Base-by-base conservation (phyloP, 2,113 vertebrate genomes). In the Geococcyx californianus region DNA sequence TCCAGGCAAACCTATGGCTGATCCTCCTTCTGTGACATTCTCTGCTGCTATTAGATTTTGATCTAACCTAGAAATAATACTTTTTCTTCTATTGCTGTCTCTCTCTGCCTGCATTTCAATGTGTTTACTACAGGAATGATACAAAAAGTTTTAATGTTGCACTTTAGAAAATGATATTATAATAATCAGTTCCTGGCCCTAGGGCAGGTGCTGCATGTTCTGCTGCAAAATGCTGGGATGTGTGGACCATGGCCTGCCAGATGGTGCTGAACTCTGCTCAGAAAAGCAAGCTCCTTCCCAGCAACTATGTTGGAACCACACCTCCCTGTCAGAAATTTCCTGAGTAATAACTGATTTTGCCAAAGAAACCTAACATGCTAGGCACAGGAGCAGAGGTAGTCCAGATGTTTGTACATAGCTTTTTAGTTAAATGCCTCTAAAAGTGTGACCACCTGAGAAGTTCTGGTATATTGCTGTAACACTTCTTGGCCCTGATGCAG, bases 251-350 rank as follows among this genome's bases (percentile, higher is more conserved):
- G 4, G 31, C 56, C 29, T 55, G 24, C 12, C 66, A 85, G 60
- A 64, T 1, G 2, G 21, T 0, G 1, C 10, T 36, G 36, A 38
- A 1, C 0, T n/a, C 31, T 15, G 31, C 34, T 77, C 64, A 49
- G 68, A 84, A 51, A 10, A 59, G 24, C 28, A n/a, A 59, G 28
- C 20, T 45, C 29, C 47, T 73, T 80, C 45, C 34, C 36, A 80
- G 45, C 14, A 1, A 0, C n/a, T 87, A 31, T 2, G 4, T 19
- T 44, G 52, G 36, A 78, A 56, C n/a, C 24, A 44, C 12, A 40
- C 42, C 5, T 79, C 45, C 16, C 26, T 20, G 15, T 28, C 24
- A 38, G 34, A 91, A 85, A 55, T 59, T 55, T 85, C 72, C 34
- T 11, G 45, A 80, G 8, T 40, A 83, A 76, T 10, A 10, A 9